These are phyloP conservation scores for Polietes domitor DNA, from an alignment of 2,888 invertebrate species.

Conservation along the genomic window DNA sequence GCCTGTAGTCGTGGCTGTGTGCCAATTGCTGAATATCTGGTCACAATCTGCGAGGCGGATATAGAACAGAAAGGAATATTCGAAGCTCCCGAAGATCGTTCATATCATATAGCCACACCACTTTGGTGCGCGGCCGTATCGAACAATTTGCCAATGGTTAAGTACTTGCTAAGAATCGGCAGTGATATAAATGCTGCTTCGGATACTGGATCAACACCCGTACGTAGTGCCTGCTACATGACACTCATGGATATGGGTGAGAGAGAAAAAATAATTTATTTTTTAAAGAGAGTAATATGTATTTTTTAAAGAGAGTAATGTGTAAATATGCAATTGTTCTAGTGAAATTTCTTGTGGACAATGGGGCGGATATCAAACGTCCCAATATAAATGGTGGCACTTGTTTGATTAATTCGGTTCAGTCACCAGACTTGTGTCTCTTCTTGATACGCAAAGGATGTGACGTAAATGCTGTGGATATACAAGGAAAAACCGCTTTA, in stretches of 20 bases:
- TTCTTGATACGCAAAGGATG: conserved; percentile 91
- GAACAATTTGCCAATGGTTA: conserved; percentile 89
- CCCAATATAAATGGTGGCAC: conserved; percentile 96
- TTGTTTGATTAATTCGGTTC: conserved; percentile 95
- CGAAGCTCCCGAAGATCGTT: conserved; percentile 91
- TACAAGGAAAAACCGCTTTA: conserved; percentile 94
- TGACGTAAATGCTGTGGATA: conserved; percentile 92
- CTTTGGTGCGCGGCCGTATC: conserved; percentile 96
- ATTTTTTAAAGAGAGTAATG: background rate
- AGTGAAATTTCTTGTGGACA: conserved; percentile 88
- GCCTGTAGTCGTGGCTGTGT: conserved; percentile 86
- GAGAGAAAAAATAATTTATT: background rate
- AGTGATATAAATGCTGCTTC: conserved; percentile 93
- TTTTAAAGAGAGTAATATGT: background rate
- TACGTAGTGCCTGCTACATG: conserved; percentile 96
- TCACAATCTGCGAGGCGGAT: conserved; percentile 90
- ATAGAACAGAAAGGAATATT: conserved; percentile 93
- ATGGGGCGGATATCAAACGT: conserved; percentile 91
- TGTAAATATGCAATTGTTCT: conserved; percentile 69
- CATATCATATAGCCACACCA: conserved; percentile 90
- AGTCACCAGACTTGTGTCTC: conserved; percentile 90
- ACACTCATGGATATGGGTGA: conserved; percentile 88
- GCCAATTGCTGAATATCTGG: conserved; percentile 92
- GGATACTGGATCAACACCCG: conserved; percentile 94
- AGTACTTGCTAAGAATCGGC: conserved; percentile 88